Evolutionary conservation across 2,888 invertebrate genomes (phyloP), one percentile per base, ranked within the genome.

Genomic region (Drosophila recens): DNA sequence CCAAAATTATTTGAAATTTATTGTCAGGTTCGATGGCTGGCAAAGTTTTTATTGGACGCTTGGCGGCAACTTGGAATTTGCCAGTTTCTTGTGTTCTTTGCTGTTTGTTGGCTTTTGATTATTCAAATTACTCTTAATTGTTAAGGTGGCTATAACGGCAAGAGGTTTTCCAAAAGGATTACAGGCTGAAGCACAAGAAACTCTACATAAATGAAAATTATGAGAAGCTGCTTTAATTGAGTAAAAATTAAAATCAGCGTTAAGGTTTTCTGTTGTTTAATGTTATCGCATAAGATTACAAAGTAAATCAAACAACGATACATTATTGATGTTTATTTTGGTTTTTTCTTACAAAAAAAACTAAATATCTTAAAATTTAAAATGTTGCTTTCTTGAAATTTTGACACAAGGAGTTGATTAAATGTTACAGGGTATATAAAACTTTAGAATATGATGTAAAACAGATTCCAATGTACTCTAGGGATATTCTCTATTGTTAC

Each of bases 51-150:
- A 84, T 84, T 87, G 82, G 82, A 67, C 69, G 75, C 58, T 54
- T 20, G 59, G 20, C 49, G 76, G 62, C 56, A 48, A 52, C 72
- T 67, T 49, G 64, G 64, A 66, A 65, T 71, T 72, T 67, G 40
- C 42, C 62, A 62, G 70, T 79, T 72, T 20, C 65, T 75, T 57
- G 56, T 64, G 63, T 68, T 87, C 72, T 80, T 84, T 64, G 63
- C 67, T 87, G 75, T 80, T 84, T 82, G 82, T 82, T 87, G 85
- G 85, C 85, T 84, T 84, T 84, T 87, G 87, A 84, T 84, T 84
- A 87, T 84, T 82, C 82, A 85, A 85, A 87, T 85, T 85, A 82
- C 51, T 80, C 76, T 72, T 85, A 85, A 85, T 85, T 85, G 85
- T 82, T 79, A 82, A 87, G 87, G 82, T 87, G 85, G 82, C 72